Evolutionary conservation across 2,113 vertebrate species (phyloP), one percentile per base, ranked within the genome.

Genomic region (Desmodus rotundus): DNA sequence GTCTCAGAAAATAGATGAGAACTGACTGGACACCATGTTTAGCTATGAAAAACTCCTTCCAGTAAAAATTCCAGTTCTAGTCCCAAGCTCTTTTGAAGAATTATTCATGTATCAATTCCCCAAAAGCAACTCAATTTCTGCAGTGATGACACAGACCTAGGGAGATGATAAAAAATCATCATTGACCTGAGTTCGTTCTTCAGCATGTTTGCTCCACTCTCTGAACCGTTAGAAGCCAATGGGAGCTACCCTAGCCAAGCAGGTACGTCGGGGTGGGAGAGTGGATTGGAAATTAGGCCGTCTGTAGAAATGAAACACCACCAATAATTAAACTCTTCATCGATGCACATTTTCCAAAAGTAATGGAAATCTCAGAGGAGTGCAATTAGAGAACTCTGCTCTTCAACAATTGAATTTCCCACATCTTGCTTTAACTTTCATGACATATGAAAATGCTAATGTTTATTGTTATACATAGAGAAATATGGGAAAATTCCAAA

Each of bases 381-480:
- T 83, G 81, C 93, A 97, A 93, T 97, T 97, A 97, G 86, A 93
- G 93, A 77, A 72, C 86, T 91, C 82, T 89, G 63, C 24, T 92
- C 73, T 77, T 94, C 91, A 94, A 63, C 94, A 96, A 87, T 87
- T 94, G 95, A 94, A 97, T 94, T 95, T 93, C 89, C 90, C 93
- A 93, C 91, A 97, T 97, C 82, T 98, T 98, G 96, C 89, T 97
- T 97, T 96, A 96, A 97, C 96, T 97, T 97, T 91, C 87, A 87
- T 93, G 83, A 97, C 89, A 97, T 88, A 93, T 94, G 95, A 97
- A 97, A 97, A 97, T 93, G 95, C 89, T 96, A 97, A 97, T 97
- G 86, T 83, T 95, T 97, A 58, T 97, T 97, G 95, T 97, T 96
- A 93, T 81, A 81, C 11, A 65, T 14, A 96, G 56, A 94, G 72